Evolutionary conservation across 2,113 vertebrate species (phyloP).

Genomic region (Myiopsitta monachus): DNA sequence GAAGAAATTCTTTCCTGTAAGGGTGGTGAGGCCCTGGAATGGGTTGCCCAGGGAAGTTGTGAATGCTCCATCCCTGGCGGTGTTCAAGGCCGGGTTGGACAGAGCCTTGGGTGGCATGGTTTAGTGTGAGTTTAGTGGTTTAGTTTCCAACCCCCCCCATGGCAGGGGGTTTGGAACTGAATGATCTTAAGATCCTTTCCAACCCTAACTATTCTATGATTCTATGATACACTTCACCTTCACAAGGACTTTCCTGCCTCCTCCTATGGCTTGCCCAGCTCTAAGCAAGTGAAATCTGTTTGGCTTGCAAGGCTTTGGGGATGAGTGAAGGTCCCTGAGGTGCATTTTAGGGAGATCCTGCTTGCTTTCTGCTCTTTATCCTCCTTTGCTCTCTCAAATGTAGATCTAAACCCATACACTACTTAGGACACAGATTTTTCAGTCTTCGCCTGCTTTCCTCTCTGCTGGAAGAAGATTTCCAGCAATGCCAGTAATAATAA

Average conservation of each 20-base stretch:
- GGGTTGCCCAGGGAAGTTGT: too few relatives aligned
- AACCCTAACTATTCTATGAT: too few relatives aligned
- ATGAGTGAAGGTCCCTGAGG: background rate
- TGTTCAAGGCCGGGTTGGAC: too few relatives aligned
- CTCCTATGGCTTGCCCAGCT: accelerated
- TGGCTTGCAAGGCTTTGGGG: background rate
- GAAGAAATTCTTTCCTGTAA: too few relatives aligned
- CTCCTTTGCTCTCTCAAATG: background rate
- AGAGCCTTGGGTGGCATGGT: too few relatives aligned
- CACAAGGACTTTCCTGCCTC: background rate
- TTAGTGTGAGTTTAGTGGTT: too few relatives aligned
- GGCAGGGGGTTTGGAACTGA: too few relatives aligned
- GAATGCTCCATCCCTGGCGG: too few relatives aligned
- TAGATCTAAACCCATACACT: accelerated
- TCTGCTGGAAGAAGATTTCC: background rate
- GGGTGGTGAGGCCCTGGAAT: too few relatives aligned
- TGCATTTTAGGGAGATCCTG: background rate
- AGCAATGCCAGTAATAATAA: constrained; percentile 21
- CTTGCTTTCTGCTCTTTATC: background rate
- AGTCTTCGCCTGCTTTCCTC: background rate
- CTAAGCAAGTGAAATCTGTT: background rate
- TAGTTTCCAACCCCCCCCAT: too few relatives aligned
- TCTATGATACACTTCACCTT: background rate
- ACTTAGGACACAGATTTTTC: background rate
- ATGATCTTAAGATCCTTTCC: too few relatives aligned